Conservation (phyloP, 2,888 invertebrate genomes). For the Ischnura elegans region DNA sequence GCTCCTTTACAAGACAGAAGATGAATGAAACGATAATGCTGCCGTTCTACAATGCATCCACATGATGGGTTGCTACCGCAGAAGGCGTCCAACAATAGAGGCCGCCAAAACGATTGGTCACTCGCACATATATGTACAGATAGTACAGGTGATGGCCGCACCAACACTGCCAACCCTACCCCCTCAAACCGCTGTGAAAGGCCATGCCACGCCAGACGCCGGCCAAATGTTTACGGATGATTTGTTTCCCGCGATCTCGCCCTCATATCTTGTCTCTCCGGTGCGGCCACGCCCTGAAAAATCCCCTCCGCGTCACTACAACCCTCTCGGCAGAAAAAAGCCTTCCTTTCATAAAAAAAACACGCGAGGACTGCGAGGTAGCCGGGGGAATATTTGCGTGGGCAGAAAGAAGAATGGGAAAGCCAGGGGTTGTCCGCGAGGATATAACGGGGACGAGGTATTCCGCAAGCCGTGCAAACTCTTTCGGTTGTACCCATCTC, state of each 20-base stretch:
- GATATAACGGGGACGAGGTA: not conserved
- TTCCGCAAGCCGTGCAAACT: not conserved
- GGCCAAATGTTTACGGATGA: conserved; percentile 66
- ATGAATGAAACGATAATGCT: too few species aligned
- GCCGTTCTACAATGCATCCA: too few species aligned
- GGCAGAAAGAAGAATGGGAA: not conserved
- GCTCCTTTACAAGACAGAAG: too few species aligned
- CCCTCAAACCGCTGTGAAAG: not conserved
- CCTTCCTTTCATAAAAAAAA: conserved; percentile 9
- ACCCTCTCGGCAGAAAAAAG: not conserved
- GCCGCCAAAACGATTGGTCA: not conserved
- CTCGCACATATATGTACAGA: not conserved
- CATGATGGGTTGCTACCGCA: too few species aligned
- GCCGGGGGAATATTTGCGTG: conserved; percentile 51
- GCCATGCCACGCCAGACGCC: conserved; percentile 48
- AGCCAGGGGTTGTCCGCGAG: not conserved
- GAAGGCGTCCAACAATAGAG: not conserved
- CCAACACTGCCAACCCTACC: not conserved
- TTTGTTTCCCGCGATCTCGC: conserved; percentile 48
- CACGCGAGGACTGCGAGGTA: not conserved
- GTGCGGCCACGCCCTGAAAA: not conserved
- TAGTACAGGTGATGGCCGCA: too few species aligned
- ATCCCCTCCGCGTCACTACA: not conserved
- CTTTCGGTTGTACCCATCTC: not conserved
- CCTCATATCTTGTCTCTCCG: conserved; percentile 8